Conservation (phyloP, 2,797 vertebrate genomes). For the Pempheris klunzingeri region DNA sequence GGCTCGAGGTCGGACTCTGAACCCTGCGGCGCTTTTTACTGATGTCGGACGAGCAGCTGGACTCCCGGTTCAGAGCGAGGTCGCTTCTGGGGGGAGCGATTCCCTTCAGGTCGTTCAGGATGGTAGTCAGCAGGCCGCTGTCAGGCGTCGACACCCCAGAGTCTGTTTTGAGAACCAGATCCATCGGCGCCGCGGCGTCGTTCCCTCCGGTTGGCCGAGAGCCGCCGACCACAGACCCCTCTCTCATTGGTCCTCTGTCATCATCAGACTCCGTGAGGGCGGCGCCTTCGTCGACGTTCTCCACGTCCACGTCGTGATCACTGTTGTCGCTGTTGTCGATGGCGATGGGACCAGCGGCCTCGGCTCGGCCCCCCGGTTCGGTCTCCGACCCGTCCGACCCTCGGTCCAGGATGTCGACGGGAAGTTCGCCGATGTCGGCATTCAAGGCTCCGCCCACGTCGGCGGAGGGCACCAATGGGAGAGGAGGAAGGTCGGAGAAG, state of each 20-base stretch:
- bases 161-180: neutral
- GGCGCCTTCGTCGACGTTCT: conserved; percentile 15
- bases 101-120: conserved; percentile 63
- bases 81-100: conserved; percentile 1
- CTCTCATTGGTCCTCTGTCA: neutral
- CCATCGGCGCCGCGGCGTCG: accelerated
- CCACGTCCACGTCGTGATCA: conserved; percentile 53
- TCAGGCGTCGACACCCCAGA: conserved; percentile 33
- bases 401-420: conserved; percentile 68
- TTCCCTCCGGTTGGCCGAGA: neutral
- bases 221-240: too few species aligned
- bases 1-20: too few species aligned
- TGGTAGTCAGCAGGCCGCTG: conserved; percentile 49
- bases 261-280: neutral
- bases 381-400: conserved; percentile 46
- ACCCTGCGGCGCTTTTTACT: neutral
- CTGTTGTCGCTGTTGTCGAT: conserved; percentile 37
- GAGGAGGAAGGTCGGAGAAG: conserved; percentile 65
- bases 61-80: neutral
- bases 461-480: conserved; percentile 38
- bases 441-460: conserved; percentile 22
- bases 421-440: conserved; percentile 59
- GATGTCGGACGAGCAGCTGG: neutral
- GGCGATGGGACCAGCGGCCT: neutral
- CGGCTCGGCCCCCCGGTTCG: neutral